Conservation (phyloP, 2,797 vertebrate genomes). For the Cossypha niveicapilla region DNA sequence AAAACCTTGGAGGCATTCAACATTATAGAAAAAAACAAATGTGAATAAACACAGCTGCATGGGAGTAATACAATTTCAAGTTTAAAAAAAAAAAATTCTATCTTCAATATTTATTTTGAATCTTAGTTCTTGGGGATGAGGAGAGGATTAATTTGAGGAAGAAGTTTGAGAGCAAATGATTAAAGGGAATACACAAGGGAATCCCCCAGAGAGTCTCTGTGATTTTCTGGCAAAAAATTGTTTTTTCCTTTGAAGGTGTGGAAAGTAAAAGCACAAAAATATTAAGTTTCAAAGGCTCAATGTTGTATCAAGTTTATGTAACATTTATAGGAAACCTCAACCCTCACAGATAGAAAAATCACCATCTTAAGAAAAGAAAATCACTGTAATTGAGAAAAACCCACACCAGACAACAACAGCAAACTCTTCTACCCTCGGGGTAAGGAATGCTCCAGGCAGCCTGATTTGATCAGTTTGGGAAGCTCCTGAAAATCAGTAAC, state of each 20-base stretch:
- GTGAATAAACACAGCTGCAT: background rate
- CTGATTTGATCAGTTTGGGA: background rate
- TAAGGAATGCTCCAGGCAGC: background rate
- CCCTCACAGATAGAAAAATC: background rate
- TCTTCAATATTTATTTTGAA: background rate
- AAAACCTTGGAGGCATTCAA: background rate
- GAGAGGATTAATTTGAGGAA: background rate
- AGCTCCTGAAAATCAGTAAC: background rate
- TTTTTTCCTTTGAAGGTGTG: background rate
- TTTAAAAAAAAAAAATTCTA: background rate
- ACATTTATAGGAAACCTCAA: background rate
- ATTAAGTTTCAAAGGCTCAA: background rate
- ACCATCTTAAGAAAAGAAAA: background rate
- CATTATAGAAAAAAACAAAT: background rate
- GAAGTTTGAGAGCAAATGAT: background rate
- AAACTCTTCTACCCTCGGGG: background rate
- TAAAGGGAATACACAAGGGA: background rate
- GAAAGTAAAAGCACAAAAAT: background rate
- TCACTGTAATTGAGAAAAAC: background rate
- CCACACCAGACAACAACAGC: background rate
- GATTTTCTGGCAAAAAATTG: background rate
- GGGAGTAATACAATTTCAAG: background rate
- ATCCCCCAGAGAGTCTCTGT: background rate
- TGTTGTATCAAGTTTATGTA: background rate
- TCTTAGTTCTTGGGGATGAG: background rate